Conservation (phyloP, 1,140 invertebrate species). For the Sarcophaga peregrina region DNA sequence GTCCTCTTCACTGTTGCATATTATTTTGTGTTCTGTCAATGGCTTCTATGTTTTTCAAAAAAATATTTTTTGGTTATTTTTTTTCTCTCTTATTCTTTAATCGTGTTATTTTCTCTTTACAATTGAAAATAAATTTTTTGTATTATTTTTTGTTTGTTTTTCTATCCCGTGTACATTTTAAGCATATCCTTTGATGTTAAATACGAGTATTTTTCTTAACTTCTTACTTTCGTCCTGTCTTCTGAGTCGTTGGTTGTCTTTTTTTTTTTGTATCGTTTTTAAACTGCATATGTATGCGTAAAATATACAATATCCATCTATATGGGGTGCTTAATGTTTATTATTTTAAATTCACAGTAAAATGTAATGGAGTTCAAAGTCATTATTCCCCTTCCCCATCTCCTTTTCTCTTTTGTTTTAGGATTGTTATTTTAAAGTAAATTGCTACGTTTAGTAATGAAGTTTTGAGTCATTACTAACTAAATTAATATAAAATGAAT, state of each 20-base stretch:
- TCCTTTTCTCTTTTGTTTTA: no score
- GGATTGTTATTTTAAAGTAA: not conserved
- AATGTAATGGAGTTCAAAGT: constrained; percentile 19
- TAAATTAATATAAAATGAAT: no score
- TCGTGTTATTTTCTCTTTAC: not conserved
- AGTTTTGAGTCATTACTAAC: no score
- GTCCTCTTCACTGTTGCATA: not conserved
- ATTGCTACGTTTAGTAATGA: not conserved
- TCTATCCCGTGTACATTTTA: not conserved
- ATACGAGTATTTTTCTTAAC: constrained; percentile 16
- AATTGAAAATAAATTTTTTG: not conserved
- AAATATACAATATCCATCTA: not conserved
- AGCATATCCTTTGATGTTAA: constrained; percentile 21
- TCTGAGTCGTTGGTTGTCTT: not conserved
- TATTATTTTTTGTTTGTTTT: not conserved
- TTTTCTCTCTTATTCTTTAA: not conserved
- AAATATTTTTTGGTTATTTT: not conserved
- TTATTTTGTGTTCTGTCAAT: constrained; percentile 20
- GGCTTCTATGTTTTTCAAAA: not conserved
- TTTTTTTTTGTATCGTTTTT: not conserved
- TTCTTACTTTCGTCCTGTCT: not conserved
- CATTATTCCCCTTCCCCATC: not conserved
- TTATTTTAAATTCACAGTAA: not conserved
- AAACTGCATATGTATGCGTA: no score
- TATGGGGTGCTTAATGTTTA: not conserved